Evolutionary conservation across 2,888 invertebrate genomes (phyloP).

Genomic region (Nomada goodeniana): DNA sequence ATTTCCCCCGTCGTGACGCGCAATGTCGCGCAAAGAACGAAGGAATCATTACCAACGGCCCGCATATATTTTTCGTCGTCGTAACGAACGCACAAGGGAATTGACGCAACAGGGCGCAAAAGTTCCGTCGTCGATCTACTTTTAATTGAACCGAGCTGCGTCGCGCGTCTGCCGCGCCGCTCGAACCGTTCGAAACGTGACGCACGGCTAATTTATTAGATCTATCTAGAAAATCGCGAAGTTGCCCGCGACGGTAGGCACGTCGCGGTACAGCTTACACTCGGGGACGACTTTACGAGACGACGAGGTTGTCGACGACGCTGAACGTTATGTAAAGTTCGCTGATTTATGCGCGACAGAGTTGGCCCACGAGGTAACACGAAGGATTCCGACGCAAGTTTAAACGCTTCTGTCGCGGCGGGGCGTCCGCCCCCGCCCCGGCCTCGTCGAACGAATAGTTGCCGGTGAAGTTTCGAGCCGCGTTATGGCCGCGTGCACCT

Average conservation of each 20-base stretch:
- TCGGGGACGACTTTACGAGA: conserved; percentile 49
- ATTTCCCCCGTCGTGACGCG: neutral
- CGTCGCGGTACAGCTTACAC: conserved; percentile 53
- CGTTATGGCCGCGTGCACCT: conserved; percentile 67
- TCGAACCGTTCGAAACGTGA: neutral
- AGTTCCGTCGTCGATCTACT: no score
- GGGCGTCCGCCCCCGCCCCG: neutral
- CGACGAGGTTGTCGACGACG: conserved; percentile 60
- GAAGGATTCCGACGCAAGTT: conserved; percentile 77
- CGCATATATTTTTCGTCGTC: no score
- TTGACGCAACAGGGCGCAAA: no score
- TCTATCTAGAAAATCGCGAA: conserved; percentile 70
- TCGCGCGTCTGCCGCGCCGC: no score
- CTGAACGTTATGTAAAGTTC: conserved; percentile 71
- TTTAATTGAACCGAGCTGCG: no score
- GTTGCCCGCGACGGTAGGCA: conserved; percentile 49
- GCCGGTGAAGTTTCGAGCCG: conserved; percentile 69
- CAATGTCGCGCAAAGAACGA: neutral
- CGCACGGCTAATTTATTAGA: conserved; percentile 54
- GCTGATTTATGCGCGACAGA: conserved; percentile 77
- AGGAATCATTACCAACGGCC: no score
- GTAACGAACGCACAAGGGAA: no score
- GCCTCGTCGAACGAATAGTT: conserved; percentile 74
- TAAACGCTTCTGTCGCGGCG: conserved; percentile 72
- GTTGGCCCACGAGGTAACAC: conserved; percentile 67